These are phyloP conservation scores for Phrynosoma blainvillii DNA, from an alignment of 2,113 vertebrate genomes.

Conservation along the genomic window DNA sequence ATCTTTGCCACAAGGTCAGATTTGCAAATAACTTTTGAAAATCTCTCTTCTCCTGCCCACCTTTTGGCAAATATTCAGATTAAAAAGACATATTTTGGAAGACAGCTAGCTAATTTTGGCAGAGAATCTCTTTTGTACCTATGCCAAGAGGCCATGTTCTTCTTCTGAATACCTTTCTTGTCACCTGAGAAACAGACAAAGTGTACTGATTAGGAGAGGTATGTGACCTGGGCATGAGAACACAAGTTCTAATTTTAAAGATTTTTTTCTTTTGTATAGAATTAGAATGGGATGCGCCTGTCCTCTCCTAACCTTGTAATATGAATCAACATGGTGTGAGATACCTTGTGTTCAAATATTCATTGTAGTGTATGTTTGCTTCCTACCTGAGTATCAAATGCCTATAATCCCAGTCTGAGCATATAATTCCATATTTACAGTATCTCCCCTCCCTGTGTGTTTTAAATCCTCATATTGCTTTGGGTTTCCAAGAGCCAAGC, in stretches of 20 bases:
- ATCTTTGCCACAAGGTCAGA: not conserved
- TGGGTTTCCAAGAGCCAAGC: not conserved
- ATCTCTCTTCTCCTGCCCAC: not conserved
- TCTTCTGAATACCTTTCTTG: conserved; percentile 24
- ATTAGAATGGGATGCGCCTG: not conserved
- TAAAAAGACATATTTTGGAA: conserved; percentile 26
- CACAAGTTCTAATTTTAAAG: not conserved
- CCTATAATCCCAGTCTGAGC: not conserved
- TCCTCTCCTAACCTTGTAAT: not conserved
- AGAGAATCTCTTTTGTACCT: conserved; percentile 3
- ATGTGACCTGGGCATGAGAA: not conserved
- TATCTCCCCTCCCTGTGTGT: not conserved
- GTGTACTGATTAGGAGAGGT: not conserved
- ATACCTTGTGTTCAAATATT: not conserved
- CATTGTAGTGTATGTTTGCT: not conserved
- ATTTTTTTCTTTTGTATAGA: not conserved
- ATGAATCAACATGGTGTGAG: not conserved
- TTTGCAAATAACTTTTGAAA: conserved; percentile 25
- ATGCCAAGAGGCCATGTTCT: conserved; percentile 18
- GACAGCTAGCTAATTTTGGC: conserved; percentile 20
- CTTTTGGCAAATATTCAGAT: conserved; percentile 31
- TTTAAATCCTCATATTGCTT: not conserved
- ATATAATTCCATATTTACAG: not conserved
- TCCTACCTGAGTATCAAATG: too few relatives aligned
- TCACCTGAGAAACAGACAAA: conserved; percentile 24